Percentiles rank a stretch among this genome's conserved stretches.
These are phyloP conservation scores for Chaetophractus vellerosus DNA, from an alignment of 2,797 vertebrate genomes.

Conservation along the genomic window DNA sequence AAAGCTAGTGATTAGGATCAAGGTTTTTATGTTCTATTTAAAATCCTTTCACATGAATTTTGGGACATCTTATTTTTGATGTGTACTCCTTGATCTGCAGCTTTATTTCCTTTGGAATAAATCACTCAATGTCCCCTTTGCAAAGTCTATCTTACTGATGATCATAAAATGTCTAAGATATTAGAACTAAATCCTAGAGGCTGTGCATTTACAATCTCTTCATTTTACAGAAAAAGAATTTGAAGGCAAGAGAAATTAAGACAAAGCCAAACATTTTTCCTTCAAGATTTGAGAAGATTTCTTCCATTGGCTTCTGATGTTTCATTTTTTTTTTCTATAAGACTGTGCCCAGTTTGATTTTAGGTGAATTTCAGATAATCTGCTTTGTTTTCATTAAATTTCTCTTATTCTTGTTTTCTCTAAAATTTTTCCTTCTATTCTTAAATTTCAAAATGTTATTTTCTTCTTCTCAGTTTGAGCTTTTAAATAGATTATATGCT, in stretches of 20 bases:
- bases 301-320: not conserved
- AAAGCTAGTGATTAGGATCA: not conserved
- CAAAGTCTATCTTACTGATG: not conserved
- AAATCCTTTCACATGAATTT: conserved; percentile 4
- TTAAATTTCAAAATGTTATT: not conserved
- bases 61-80: not conserved
- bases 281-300: not conserved
- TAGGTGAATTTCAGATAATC: not conserved
- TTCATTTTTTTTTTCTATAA: not conserved
- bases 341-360: not conserved
- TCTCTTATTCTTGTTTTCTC: not conserved
- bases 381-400: not conserved
- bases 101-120: conserved; percentile 39
- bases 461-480: not conserved
- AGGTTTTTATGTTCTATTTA: not conserved
- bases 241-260: not conserved
- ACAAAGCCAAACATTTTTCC: not conserved
- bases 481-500: not conserved
- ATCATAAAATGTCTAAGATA: not conserved
- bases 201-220: not conserved
- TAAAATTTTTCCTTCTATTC: not conserved
- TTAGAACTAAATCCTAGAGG: not conserved
- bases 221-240: not conserved
- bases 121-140: not conserved
- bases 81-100: not conserved